phyloP scores from a whole-genome alignment of 2,888 invertebrate genomes.

The Pelosia muscerda region DNA sequence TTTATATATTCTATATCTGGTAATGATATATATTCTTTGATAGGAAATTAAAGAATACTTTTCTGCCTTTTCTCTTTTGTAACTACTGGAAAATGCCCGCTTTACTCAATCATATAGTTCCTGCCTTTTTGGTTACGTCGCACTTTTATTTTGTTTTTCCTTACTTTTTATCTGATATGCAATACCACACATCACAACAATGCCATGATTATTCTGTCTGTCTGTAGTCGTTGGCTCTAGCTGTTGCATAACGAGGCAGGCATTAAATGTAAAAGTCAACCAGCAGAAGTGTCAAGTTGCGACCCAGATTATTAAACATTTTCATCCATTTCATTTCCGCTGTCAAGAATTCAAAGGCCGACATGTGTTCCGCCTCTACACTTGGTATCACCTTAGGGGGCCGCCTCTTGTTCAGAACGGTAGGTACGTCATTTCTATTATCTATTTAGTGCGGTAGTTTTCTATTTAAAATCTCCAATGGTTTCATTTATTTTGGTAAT shows the following conservation, averaged over 20 bases:
- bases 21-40: no score
- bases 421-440: neutral
- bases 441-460: no score
- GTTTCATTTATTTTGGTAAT: no score
- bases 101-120: no score
- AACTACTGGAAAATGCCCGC: no score
- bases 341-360: neutral
- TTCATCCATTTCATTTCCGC: conserved; percentile 4
- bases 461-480: no score
- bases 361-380: neutral
- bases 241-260: neutral
- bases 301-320: neutral
- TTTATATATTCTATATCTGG: no score
- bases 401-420: neutral
- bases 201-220: neutral
- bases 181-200: neutral
- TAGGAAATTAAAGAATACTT: no score
- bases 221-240: neutral
- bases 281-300: neutral
- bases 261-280: neutral
- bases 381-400: neutral
- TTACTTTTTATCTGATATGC: no score
- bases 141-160: no score
- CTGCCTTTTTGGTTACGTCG: no score
- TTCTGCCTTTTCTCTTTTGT: no score